phyloP scores from a whole-genome alignment of 2,113 vertebrate species.

The Phycodurus eques region DNA sequence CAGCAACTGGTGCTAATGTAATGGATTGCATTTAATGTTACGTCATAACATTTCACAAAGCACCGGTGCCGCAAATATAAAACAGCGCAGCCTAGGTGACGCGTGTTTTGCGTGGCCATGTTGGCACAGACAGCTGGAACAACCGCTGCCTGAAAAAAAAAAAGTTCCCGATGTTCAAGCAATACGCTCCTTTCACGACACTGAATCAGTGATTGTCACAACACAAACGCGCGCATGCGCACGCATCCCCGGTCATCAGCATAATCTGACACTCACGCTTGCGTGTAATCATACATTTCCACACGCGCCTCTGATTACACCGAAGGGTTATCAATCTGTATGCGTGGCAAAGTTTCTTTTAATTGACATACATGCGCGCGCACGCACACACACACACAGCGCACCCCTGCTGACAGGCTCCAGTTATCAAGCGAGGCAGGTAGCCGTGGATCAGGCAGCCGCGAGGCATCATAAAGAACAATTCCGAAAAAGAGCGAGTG shows the following conservation, averaged over 20 bases:
- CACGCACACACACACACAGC: slow-evolving; percentile 12
- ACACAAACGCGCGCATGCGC: slow-evolving; percentile 8
- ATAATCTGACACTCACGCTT: slow-evolving; percentile 34
- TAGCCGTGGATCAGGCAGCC: slow-evolving; percentile 47
- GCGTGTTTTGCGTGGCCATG: not conserved
- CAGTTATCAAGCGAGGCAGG: slow-evolving; percentile 57
- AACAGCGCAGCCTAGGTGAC: not conserved
- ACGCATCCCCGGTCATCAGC: not conserved
- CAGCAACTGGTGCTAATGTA: not conserved
- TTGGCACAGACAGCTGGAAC: not conserved
- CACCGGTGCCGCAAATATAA: not conserved
- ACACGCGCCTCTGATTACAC: slow-evolving; percentile 41
- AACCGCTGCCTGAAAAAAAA: slow-evolving; percentile 1
- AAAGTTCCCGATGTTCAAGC: slow-evolving; percentile 13
- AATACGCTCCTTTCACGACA: slow-evolving; percentile 21
- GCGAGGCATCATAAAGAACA: slow-evolving; percentile 57
- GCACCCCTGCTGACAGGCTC: slow-evolving; percentile 39
- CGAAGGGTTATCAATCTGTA: slow-evolving; percentile 23
- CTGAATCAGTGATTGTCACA: slow-evolving; percentile 8
- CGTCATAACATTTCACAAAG: not conserved
- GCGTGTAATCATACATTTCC: slow-evolving; percentile 40
- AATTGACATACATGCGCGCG: not conserved
- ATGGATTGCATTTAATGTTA: not conserved
- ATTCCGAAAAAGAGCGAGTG: slow-evolving; percentile 7
- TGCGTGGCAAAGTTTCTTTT: slow-evolving; percentile 19